Evolutionary conservation across 2,888 invertebrate genomes (phyloP), one percentile per base, ranked within the genome.

Genomic region (Flabesymbios commensalis): DNA sequence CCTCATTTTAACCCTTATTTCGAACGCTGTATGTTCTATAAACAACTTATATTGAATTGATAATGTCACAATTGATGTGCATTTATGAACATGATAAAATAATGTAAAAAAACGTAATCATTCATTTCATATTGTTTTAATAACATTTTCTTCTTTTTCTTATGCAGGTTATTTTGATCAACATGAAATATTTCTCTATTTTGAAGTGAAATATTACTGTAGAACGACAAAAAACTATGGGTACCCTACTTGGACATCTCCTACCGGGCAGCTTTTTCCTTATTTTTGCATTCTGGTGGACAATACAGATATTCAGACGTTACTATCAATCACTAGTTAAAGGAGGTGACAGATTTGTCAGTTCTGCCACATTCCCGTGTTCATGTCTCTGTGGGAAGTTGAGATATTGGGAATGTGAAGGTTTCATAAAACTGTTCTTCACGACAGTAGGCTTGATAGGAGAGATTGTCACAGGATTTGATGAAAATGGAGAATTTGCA

Each of bases 191-290:
- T n/a, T n/a, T n/a, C n/a, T n/a, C n/a, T n/a, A n/a, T n/a, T n/a
- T n/a, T n/a, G n/a, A n/a, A n/a, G n/a, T n/a, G n/a, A n/a, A n/a
- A n/a, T n/a, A n/a, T n/a, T n/a, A n/a, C n/a, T n/a, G n/a, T n/a
- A n/a, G n/a, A n/a, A n/a, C n/a, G n/a, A n/a, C n/a, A n/a, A n/a
- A n/a, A n/a, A n/a, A n/a, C n/a, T n/a, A 84, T 84, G 83, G 83
- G 83, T 5, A 78, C 72, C 22, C 83, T 85, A 68, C 63, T 77
- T 51, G 84, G 85, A 26, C 85, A 85, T 69, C 75, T 82, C 19
- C 73, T 85, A 1, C 84, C 84, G 1, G 85, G 85, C 22, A 75
- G 80, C 3, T 83, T 81, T 61, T 79, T 83, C 68, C 67, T 79
- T 7, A 32, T 76, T 0, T 76, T 78, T 67, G 70, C 74, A 2